Evolutionary conservation across 2,113 vertebrate species (phyloP).

Genomic region (Paramormyrops kingsleyae): DNA sequence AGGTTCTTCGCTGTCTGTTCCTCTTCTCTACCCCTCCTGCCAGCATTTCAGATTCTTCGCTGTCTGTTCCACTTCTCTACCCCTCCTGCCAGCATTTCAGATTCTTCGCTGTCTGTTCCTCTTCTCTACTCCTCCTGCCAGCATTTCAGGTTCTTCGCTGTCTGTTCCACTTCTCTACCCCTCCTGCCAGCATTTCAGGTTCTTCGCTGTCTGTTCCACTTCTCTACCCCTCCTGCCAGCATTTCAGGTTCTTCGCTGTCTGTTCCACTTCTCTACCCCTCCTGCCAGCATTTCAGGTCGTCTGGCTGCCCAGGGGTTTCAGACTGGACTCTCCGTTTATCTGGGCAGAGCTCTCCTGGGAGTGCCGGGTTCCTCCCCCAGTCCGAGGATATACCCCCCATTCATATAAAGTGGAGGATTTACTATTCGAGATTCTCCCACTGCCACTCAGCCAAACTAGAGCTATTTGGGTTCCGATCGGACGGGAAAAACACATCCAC

Average conservation of each 20-base stretch:
- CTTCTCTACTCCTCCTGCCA: background rate
- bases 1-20: background rate
- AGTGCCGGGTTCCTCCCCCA: background rate
- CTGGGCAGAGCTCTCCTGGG: background rate
- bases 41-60: background rate
- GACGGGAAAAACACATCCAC: background rate
- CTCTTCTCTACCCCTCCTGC: background rate
- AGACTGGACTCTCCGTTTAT: background rate
- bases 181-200: background rate
- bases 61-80: background rate
- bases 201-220: background rate
- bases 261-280: background rate
- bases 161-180: background rate
- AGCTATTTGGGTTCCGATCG: background rate
- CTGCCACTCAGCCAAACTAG: background rate
- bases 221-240: background rate
- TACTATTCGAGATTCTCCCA: background rate
- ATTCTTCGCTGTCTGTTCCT: background rate
- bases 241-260: background rate
- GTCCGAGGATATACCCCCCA: background rate
- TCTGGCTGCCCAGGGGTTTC: background rate
- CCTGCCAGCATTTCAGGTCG: background rate
- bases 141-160: background rate
- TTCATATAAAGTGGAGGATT: background rate
- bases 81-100: background rate